A percentile compares a stretch with the other conserved stretches of the same genome.
phyloP scores from a whole-genome alignment of 2,888 invertebrate species.

The Blomia tropicalis region DNA sequence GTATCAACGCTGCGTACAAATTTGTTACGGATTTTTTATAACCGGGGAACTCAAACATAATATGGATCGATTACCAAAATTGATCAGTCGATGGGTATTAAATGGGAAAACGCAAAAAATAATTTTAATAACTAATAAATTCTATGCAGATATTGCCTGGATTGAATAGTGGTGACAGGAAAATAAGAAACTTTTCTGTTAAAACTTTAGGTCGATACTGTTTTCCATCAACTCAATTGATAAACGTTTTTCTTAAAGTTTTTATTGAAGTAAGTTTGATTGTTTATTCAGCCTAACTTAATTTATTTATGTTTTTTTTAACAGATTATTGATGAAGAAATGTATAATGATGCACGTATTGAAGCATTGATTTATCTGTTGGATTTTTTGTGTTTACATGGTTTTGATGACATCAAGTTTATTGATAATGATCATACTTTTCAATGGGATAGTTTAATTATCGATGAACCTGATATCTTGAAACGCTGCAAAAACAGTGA shows the following conservation, averaged over 20 bases:
- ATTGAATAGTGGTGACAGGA: neutral
- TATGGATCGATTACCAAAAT: neutral
- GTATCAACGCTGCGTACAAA: neutral
- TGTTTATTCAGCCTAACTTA: neutral
- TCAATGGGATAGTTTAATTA: neutral
- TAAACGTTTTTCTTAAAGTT: neutral
- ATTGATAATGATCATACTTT: neutral
- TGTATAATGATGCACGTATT: neutral
- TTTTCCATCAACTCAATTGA: neutral
- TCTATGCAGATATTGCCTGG: constrained; percentile 4
- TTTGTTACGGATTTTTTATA: neutral
- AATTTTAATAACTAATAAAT: neutral
- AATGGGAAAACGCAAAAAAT: neutral
- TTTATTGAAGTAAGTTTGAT: constrained; percentile 11
- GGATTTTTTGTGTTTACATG: constrained; percentile 1
- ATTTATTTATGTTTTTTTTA: neutral
- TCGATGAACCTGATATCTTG: too few relatives aligned
- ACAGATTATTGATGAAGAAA: neutral
- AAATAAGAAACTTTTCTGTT: neutral
- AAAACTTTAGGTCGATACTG: constrained; percentile 2
- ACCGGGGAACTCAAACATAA: neutral
- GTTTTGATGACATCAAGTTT: neutral
- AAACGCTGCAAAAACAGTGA: constrained; percentile 3
- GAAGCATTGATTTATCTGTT: constrained; percentile 3
- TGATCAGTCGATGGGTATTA: neutral